Evolutionary conservation across 2,113 vertebrate genomes (phyloP).

Genomic region (Pampusana beccarii): DNA sequence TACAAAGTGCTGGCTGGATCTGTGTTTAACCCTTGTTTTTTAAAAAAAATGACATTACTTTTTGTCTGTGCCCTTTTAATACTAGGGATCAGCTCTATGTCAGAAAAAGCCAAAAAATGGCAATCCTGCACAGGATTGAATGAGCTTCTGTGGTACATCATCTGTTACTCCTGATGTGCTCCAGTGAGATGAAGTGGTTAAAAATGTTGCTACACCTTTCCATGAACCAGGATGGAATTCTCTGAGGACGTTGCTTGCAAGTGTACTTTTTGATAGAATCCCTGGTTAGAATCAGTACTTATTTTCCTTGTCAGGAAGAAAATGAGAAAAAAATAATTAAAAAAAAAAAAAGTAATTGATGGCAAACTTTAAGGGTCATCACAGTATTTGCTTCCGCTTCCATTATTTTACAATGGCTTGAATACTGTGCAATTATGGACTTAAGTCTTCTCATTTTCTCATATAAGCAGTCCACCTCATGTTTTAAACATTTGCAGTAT

Average conservation of each 20-base stretch:
- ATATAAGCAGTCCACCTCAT: neutral
- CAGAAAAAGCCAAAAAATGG: neutral
- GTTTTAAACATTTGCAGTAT: neutral
- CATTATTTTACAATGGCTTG: neutral
- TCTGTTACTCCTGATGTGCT: neutral
- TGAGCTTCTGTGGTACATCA: neutral
- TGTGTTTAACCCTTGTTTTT: neutral
- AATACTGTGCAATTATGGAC: neutral
- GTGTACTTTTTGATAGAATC: neutral
- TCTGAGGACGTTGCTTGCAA: neutral
- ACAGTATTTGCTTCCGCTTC: neutral
- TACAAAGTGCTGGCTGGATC: neutral
- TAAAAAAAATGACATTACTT: neutral
- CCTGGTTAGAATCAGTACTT: neutral
- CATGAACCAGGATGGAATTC: neutral
- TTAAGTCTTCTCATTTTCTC: slow-evolving; percentile 7
- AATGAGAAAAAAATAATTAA: neutral
- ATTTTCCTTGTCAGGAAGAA: neutral
- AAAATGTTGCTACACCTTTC: neutral
- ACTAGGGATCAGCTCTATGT: neutral
- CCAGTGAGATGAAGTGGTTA: neutral
- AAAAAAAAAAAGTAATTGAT: neutral
- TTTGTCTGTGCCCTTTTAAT: neutral
- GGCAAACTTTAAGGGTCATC: neutral
- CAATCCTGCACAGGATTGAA: neutral